Conservation (phyloP, 2,888 invertebrate species). For the Drosophila pseudotakahashii region DNA sequence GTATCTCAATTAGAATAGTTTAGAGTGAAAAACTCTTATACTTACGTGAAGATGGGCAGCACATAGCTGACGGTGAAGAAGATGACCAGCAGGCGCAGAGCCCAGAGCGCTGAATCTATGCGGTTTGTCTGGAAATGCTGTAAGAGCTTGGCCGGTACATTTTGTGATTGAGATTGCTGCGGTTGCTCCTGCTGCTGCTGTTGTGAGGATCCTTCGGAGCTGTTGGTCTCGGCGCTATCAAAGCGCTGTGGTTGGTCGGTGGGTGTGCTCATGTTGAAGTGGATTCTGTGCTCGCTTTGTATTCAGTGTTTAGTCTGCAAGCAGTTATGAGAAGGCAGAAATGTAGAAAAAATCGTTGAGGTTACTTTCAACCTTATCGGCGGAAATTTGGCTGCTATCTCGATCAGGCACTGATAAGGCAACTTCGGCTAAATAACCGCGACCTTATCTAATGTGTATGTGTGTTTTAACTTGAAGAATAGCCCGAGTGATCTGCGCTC, state of each 20-base stretch:
- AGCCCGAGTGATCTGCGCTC: background rate
- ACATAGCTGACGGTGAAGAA: constrained; percentile 93
- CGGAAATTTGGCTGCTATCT: constrained; percentile 31
- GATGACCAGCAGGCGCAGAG: constrained; percentile 92
- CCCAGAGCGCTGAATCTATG: constrained; percentile 94
- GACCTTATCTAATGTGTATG: constrained; percentile 18
- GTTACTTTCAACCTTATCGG: constrained; percentile 45
- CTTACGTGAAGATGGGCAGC: constrained; percentile 95
- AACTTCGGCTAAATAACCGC: constrained; percentile 1
- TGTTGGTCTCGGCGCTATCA: constrained; percentile 59
- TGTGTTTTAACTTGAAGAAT: background rate
- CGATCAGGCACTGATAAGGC: constrained; percentile 18
- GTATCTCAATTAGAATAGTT: background rate
- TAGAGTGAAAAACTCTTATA: constrained; percentile 41
- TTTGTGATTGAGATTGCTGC: constrained; percentile 61
- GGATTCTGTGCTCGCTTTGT: constrained; percentile 9
- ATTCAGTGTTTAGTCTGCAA: constrained; percentile 30
- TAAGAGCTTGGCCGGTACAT: constrained; percentile 85
- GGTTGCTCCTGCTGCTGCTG: constrained; percentile 45
- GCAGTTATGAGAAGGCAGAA: constrained; percentile 17
- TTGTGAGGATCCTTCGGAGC: constrained; percentile 40
- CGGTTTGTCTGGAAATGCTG: constrained; percentile 92
- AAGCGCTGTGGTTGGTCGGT: constrained; percentile 58
- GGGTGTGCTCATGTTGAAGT: constrained; percentile 69
- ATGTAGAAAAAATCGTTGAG: constrained; percentile 11